A percentile compares a stretch with the other conserved stretches of the same genome.
Evolutionary conservation across 53 echinoderm and acorn worm species (phyloP).

Genomic region (Paelopatides confundens): DNA sequence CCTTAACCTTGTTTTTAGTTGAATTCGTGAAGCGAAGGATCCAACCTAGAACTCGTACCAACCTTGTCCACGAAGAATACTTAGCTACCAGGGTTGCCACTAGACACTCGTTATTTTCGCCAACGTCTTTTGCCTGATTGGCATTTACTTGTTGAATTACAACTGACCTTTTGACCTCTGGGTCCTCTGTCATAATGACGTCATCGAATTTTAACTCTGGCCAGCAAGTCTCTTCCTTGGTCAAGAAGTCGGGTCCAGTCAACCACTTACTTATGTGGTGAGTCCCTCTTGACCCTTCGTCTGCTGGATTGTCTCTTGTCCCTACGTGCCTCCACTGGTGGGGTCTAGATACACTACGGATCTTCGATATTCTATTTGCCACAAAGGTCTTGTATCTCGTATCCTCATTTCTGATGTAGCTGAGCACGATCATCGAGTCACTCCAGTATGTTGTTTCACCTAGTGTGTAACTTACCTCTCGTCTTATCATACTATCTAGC

Average conservation of each 20-base stretch:
- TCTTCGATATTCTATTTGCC: constrained; percentile 61
- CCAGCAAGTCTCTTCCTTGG: neutral
- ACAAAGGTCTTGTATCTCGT: constrained; percentile 63
- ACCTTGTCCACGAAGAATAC: constrained; percentile 18
- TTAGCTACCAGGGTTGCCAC: neutral
- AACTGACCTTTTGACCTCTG: constrained; percentile 19
- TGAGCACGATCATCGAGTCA: constrained; percentile 54
- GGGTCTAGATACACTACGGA: constrained; percentile 7
- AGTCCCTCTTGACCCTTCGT: constrained; percentile 30
- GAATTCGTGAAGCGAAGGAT: too few species aligned
- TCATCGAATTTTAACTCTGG: neutral
- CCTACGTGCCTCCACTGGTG: constrained; percentile 65
- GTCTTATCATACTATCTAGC: constrained; percentile 42
- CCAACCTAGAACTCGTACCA: neutral
- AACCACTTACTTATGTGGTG: neutral
- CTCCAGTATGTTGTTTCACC: constrained; percentile 57
- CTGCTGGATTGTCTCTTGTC: constrained; percentile 46
- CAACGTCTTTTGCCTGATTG: neutral
- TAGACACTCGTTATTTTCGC: neutral
- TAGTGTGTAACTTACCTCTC: neutral
- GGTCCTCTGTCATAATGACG: neutral
- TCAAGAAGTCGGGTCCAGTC: neutral
- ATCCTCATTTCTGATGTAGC: constrained; percentile 58
- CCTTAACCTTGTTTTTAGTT: too few species aligned
- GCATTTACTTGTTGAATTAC: neutral